These are phyloP conservation scores for Diplazon laetatorius DNA, from an alignment of 2,888 invertebrate species.

Conservation along the genomic window DNA sequence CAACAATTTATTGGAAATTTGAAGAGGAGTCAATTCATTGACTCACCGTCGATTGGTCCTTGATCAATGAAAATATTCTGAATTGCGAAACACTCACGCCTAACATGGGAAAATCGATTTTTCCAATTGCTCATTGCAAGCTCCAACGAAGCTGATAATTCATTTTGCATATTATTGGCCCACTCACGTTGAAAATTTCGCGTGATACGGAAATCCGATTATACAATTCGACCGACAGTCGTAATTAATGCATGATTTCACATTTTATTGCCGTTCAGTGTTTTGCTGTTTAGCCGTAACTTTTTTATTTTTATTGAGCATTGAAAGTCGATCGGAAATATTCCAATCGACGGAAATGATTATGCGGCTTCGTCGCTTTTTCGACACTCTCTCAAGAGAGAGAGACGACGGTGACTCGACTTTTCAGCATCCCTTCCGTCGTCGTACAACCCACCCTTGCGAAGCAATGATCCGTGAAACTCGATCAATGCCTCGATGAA, in stretches of 20 bases:
- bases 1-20: no score
- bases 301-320: not conserved
- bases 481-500: slow-evolving; percentile 14
- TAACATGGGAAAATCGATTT: no score
- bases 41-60: no score
- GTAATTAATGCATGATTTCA: not conserved
- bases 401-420: slow-evolving; percentile 8
- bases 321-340: not conserved
- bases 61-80: no score
- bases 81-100: no score
- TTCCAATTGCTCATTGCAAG: no score
- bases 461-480: slow-evolving; percentile 11
- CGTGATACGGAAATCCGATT: no score
- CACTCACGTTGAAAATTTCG: no score
- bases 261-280: not conserved
- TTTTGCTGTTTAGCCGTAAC: not conserved
- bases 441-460: slow-evolving; percentile 4
- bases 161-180: no score
- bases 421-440: not conserved
- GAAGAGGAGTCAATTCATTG: no score
- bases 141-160: no score
- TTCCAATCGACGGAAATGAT: slow-evolving; percentile 27
- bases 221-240: not conserved
- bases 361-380: slow-evolving; percentile 6
- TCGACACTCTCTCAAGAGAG: slow-evolving; percentile 3